Evolutionary conservation across 2,113 vertebrate species (phyloP).

Genomic region (Eonycteris spelaea): DNA sequence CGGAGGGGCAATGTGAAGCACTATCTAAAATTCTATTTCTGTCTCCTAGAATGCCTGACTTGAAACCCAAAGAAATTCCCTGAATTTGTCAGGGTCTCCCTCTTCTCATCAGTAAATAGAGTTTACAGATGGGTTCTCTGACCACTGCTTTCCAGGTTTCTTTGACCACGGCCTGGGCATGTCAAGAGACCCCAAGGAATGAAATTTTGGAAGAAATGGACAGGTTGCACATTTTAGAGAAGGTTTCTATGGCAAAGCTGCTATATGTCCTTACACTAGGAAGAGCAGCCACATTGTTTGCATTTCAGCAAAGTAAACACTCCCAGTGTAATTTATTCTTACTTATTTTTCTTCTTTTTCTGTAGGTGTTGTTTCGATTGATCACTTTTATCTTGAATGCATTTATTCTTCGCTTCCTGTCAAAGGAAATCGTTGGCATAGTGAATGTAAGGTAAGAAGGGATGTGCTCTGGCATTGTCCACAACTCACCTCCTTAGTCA

Average conservation of each 20-base stretch:
- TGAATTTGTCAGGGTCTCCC: not conserved
- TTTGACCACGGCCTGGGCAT: not conserved
- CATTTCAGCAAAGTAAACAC: conserved; percentile 5
- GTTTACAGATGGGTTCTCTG: not conserved
- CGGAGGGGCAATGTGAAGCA: not conserved
- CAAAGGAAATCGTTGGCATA: conserved; percentile 92
- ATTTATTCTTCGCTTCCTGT: conserved; percentile 95
- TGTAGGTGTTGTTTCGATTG: conserved; percentile 91
- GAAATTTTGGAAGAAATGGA: conserved; percentile 14
- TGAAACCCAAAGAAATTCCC: not conserved
- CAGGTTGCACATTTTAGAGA: not conserved
- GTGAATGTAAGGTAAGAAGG: conserved; percentile 93
- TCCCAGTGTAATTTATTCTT: conserved; percentile 20
- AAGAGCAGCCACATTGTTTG: not conserved
- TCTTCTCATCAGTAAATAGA: not conserved
- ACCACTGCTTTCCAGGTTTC: not conserved
- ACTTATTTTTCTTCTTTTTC: conserved; percentile 51
- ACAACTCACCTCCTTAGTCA: not conserved
- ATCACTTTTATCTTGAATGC: conserved; percentile 94
- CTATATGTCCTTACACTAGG: not conserved
- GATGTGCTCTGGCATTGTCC: not conserved
- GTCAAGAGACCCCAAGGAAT: not conserved
- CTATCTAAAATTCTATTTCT: conserved; percentile 21
- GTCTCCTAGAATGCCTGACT: not conserved
- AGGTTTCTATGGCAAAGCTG: not conserved